A percentile compares a stretch with the other conserved stretches of the same genome.
These are phyloP conservation scores for Gallinago nigripennis DNA, from an alignment of 2,797 vertebrate genomes.

Conservation along the genomic window DNA sequence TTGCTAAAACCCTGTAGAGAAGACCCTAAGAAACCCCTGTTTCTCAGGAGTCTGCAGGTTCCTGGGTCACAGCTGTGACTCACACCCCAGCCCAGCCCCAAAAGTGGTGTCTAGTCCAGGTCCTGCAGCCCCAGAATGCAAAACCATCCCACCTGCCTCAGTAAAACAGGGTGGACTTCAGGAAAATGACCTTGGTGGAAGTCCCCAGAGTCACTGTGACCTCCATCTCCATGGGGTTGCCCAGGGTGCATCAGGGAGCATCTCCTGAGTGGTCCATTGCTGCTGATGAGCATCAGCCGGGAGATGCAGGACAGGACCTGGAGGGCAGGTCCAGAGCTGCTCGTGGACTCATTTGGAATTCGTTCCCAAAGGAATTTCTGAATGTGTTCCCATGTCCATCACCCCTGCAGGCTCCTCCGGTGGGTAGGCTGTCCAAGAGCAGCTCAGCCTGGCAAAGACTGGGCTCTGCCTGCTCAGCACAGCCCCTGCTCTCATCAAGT, in stretches of 20 bases:
- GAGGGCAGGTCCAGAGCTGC: not conserved
- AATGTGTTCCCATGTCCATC: not conserved
- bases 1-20: not conserved
- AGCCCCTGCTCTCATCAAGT: not conserved
- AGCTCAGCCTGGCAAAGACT: rapidly evolving
- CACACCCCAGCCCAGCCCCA: not conserved
- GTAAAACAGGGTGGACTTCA: not conserved
- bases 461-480: not conserved
- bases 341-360: not conserved
- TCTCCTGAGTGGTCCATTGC: not conserved
- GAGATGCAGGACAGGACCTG: not conserved
- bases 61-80: rapidly evolving
- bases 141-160: not conserved
- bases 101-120: not conserved
- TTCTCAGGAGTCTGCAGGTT: not conserved
- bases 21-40: not conserved
- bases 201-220: not conserved
- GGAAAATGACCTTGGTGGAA: not conserved
- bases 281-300: not conserved
- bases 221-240: not conserved
- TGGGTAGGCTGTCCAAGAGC: not conserved
- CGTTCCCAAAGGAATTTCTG: not conserved
- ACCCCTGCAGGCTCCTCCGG: not conserved
- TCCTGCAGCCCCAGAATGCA: not conserved
- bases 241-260: not conserved